phyloP scores from a whole-genome alignment of 1,140 invertebrate genomes.

The Diorhabda elongata region DNA sequence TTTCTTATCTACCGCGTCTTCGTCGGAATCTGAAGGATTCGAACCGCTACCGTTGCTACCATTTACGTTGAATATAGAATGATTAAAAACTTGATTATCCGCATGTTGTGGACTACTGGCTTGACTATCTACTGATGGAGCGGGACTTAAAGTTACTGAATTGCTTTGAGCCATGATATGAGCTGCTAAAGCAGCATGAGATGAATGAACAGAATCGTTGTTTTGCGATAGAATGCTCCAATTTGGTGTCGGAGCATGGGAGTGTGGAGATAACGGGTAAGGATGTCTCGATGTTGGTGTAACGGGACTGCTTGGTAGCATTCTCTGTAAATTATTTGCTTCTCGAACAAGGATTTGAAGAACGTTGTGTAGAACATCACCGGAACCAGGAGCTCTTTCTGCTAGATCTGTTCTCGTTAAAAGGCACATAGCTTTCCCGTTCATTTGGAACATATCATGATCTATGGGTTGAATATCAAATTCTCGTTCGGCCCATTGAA shows the following conservation, averaged over 20 bases:
- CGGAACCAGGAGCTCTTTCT: constrained; percentile 84
- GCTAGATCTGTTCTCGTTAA: constrained; percentile 85
- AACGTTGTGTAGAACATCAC: constrained; percentile 90
- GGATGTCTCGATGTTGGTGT: constrained; percentile 77
- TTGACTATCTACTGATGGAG: constrained; percentile 82
- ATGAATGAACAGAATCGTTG: constrained; percentile 59
- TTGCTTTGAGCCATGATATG: constrained; percentile 66
- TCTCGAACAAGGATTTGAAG: constrained; percentile 82
- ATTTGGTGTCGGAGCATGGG: constrained; percentile 72
- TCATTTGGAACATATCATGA: constrained; percentile 95
- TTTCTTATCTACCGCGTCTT: constrained; percentile 54
- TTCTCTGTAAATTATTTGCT: constrained; percentile 66
- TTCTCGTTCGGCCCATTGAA: constrained; percentile 89
- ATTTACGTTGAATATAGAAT: constrained; percentile 48
- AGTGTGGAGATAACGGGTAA: constrained; percentile 70
- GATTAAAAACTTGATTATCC: constrained; percentile 47
- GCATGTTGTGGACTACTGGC: constrained; percentile 74
- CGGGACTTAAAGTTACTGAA: constrained; percentile 84
- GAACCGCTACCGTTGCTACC: constrained; percentile 52
- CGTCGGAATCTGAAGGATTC: constrained; percentile 72
- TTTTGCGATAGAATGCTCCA: constrained; percentile 62
- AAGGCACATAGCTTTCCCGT: constrained; percentile 74
- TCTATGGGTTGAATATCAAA: constrained; percentile 89
- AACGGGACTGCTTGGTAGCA: constrained; percentile 76
- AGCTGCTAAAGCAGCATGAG: constrained; percentile 59